Evolutionary conservation across 2,888 invertebrate genomes (phyloP).

Genomic region (Lottia scabra): DNA sequence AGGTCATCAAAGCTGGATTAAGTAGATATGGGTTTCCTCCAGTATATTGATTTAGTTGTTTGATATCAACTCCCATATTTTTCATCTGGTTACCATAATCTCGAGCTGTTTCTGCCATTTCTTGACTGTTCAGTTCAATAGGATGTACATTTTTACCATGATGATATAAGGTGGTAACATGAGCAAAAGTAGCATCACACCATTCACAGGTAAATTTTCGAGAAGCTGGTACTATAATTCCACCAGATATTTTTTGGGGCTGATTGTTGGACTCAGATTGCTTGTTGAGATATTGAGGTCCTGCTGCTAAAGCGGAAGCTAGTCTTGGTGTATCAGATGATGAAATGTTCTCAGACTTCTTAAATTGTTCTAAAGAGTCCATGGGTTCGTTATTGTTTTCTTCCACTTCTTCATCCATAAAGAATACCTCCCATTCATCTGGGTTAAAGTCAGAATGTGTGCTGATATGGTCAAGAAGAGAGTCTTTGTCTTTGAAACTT

Average conservation of each 20-base stretch:
- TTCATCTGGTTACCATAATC: conserved; percentile 13
- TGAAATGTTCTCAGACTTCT: conserved; percentile 22
- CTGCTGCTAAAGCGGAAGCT: conserved; percentile 16
- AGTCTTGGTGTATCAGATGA: conserved; percentile 25
- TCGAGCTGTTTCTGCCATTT: conserved; percentile 32
- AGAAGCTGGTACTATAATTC: background rate
- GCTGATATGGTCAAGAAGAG: conserved; percentile 55
- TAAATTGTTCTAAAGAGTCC: conserved; percentile 15
- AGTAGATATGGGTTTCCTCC: background rate
- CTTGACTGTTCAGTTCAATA: conserved; percentile 51
- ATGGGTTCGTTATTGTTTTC: conserved; percentile 18
- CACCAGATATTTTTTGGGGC: conserved; percentile 5
- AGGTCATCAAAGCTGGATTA: background rate
- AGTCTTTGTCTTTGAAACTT: conserved; percentile 50
- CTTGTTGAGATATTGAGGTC: background rate
- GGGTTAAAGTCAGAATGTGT: conserved; percentile 54
- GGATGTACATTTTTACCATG: conserved; percentile 59
- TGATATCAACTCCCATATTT: conserved; percentile 27
- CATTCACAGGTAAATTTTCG: conserved; percentile 55
- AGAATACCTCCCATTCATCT: conserved; percentile 44
- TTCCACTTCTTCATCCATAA: conserved; percentile 27
- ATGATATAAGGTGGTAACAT: conserved; percentile 56
- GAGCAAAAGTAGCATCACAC: conserved; percentile 57
- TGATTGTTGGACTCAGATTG: background rate
- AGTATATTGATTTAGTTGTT: conserved; percentile 19